A percentile compares a stretch with the other conserved stretches of the same genome.
Evolutionary conservation across 2,888 invertebrate species (phyloP).

Genomic region (Drosophila demipolita): DNA sequence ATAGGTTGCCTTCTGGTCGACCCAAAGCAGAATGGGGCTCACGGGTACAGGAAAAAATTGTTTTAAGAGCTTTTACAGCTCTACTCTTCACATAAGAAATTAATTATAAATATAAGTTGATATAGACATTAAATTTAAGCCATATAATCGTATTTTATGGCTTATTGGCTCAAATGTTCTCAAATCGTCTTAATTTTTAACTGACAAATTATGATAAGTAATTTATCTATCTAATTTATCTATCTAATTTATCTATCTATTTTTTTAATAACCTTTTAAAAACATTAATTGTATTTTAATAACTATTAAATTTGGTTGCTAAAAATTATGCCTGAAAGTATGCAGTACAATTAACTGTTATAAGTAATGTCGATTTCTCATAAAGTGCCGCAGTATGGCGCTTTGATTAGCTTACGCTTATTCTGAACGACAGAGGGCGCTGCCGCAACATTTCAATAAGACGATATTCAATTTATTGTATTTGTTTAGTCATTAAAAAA

Average conservation of each 20-base stretch:
- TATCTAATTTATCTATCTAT: not conserved
- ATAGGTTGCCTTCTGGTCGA: no score
- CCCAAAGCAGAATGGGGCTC: no score
- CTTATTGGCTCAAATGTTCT: not conserved
- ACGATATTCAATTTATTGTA: not conserved
- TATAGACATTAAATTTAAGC: not conserved
- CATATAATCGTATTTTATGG: not conserved
- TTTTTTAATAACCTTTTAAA: not conserved
- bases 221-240: no score
- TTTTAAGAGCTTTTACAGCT: no score
- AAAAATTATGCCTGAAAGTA: slow-evolving; percentile 17
- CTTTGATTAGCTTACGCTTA: not conserved
- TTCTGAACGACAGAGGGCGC: slow-evolving; percentile 8
- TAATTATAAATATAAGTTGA: not conserved
- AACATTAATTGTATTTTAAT: not conserved
- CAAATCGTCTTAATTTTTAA: not conserved
- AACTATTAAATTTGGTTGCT: not conserved
- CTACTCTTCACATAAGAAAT: no score
- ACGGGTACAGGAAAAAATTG: no score
- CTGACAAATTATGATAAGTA: not conserved
- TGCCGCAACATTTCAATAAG: not conserved
- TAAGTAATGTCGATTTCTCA: not conserved
- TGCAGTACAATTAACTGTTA: not conserved
- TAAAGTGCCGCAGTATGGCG: not conserved
- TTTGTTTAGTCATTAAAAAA: fast-evolving